phyloP scores from a whole-genome alignment of 2,797 vertebrate genomes.

The Capromys pilorides region DNA sequence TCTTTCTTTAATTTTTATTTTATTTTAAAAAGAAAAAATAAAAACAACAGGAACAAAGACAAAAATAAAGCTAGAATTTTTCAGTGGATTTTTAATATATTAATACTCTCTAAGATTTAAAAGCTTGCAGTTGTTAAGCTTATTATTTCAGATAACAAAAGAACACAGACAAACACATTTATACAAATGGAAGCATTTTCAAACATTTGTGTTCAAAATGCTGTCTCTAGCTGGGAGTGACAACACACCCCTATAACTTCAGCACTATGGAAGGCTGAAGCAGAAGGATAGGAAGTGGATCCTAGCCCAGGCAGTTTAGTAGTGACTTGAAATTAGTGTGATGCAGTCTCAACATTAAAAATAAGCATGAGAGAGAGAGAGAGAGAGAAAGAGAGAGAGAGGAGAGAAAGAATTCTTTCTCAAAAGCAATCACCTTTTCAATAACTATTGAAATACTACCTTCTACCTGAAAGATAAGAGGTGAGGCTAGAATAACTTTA shows the following conservation, averaged over 20 bases:
- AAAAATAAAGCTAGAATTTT: background rate
- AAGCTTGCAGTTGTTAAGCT: background rate
- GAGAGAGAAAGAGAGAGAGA: background rate
- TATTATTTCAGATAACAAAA: conserved; percentile 40
- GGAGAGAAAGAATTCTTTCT: background rate
- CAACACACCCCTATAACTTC: background rate
- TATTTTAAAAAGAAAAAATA: too few relatives aligned
- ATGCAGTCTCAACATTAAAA: background rate
- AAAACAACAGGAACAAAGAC: too few relatives aligned
- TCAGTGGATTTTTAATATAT: conserved; percentile 14
- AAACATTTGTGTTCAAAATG: background rate
- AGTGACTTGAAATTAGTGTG: background rate
- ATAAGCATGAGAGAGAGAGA: background rate
- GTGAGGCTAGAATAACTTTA: conserved; percentile 30
- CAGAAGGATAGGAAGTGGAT: background rate
- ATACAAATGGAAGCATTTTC: background rate
- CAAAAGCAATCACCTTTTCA: conserved; percentile 31
- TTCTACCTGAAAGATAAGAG: conserved; percentile 1
- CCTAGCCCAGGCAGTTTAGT: background rate
- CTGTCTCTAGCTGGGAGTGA: background rate
- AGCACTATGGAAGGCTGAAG: background rate
- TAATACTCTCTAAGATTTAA: conserved; percentile 17
- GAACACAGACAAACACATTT: background rate
- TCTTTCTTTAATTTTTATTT: background rate
- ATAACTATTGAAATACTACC: conserved; percentile 45